Evolutionary conservation across 2,113 vertebrate genomes (phyloP).

Genomic region (Rhea pennata): DNA sequence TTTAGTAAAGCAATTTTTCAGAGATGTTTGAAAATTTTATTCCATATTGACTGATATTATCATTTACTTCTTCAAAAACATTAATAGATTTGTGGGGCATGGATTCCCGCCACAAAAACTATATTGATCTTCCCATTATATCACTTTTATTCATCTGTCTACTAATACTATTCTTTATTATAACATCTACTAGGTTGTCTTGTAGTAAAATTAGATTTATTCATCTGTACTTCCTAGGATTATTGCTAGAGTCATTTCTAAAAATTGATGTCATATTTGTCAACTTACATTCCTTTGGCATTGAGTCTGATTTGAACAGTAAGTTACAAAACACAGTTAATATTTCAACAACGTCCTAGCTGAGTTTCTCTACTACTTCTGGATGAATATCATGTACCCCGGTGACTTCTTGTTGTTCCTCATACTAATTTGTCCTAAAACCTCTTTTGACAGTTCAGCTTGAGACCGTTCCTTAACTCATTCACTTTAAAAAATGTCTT

Average conservation of each 20-base stretch:
- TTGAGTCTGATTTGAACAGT: not conserved
- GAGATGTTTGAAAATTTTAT: not conserved
- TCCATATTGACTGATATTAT: not conserved
- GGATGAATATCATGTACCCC: not conserved
- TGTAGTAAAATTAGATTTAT: not conserved
- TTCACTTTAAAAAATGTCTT: not conserved
- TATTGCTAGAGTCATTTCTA: not conserved
- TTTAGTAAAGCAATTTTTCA: not conserved
- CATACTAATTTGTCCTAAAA: not conserved
- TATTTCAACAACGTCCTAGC: not conserved
- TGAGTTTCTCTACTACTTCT: not conserved
- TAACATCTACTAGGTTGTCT: not conserved
- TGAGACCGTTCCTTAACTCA: not conserved
- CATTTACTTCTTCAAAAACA: not conserved
- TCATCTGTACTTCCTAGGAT: not conserved
- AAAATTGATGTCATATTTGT: not conserved
- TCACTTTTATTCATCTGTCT: not conserved
- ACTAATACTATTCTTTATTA: not conserved
- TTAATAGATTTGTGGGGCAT: not conserved
- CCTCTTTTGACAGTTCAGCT: not conserved
- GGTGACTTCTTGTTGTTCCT: not conserved
- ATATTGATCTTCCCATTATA: not conserved
- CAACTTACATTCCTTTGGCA: not conserved
- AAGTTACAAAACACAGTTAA: not conserved
- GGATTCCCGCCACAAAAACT: not conserved